Conservation (phyloP, 2,888 invertebrate species). For the Chrysolina haemoptera region DNA sequence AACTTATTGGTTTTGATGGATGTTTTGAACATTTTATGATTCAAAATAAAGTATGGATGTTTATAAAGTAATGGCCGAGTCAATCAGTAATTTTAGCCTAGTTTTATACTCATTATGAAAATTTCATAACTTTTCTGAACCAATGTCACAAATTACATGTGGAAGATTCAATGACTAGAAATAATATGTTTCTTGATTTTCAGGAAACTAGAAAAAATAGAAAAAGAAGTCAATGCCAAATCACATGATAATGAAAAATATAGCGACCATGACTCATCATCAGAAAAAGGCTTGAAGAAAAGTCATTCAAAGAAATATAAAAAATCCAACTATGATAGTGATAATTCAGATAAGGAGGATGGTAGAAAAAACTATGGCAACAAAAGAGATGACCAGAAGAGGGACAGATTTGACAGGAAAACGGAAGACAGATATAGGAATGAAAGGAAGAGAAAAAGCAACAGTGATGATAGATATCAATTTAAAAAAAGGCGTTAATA, state of each 20-base stretch:
- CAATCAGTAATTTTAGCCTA: no score
- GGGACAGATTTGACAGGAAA: background rate
- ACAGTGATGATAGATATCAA: conserved; percentile 31
- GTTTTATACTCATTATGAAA: conserved; percentile 5
- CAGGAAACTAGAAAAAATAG: conserved; percentile 58
- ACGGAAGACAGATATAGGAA: background rate
- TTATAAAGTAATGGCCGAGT: no score
- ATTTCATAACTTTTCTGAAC: background rate
- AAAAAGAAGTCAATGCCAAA: conserved; percentile 50
- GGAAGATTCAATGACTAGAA: background rate
- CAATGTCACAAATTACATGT: conserved; percentile 11
- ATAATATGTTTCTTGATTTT: conserved; percentile 25
- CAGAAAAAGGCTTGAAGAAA: conserved; percentile 49
- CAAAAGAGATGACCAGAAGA: no score
- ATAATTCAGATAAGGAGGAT: background rate
- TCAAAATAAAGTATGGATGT: no score
- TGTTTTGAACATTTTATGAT: no score
- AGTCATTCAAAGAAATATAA: conserved; percentile 29
- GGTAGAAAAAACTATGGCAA: no score
- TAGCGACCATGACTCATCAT: conserved; percentile 34
- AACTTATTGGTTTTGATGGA: no score
- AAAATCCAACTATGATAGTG: background rate
- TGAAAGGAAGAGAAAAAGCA: conserved; percentile 25
- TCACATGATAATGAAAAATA: conserved; percentile 48
- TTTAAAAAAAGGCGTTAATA: conserved; percentile 17